phyloP scores from a whole-genome alignment of 92 coral and sea anemone species.

The Paramuricea clavata region DNA sequence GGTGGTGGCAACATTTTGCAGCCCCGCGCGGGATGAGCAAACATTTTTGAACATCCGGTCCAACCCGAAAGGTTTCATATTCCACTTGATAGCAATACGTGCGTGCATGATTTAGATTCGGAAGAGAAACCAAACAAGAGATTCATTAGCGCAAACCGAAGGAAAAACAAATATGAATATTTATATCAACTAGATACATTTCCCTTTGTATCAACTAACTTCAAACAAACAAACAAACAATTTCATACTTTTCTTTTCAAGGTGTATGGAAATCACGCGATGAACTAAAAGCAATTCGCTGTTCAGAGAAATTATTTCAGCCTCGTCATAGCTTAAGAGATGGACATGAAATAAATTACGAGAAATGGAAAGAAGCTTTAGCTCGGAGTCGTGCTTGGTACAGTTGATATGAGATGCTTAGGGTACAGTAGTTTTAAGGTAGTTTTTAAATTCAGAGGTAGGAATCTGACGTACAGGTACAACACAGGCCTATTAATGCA shows the following conservation, averaged over 20 bases:
- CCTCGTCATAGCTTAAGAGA: slow-evolving; percentile 79
- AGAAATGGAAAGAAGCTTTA: slow-evolving; percentile 92
- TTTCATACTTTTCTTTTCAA: neutral
- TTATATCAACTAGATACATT: neutral
- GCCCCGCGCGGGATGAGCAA: no score
- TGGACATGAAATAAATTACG: slow-evolving; percentile 65
- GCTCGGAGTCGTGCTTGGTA: slow-evolving; percentile 88
- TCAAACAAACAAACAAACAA: neutral
- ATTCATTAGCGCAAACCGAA: neutral
- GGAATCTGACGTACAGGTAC: no score
- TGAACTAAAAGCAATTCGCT: slow-evolving; percentile 93
- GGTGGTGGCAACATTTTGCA: no score
- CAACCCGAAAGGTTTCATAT: no score
- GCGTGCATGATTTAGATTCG: no score
- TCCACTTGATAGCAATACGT: no score
- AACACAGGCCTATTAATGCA: no score
- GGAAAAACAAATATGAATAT: neutral
- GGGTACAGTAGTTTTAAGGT: no score
- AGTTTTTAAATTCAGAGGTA: no score
- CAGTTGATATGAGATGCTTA: slow-evolving; percentile 1
- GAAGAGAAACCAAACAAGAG: neutral
- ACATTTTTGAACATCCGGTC: neutral
- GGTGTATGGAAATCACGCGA: slow-evolving; percentile 98
- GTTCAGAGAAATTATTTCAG: slow-evolving; percentile 91
- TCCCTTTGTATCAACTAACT: neutral